A percentile compares a stretch with the other conserved stretches of the same genome.
phyloP scores from a whole-genome alignment of 2,797 vertebrate species.

The Staurois parvus region DNA sequence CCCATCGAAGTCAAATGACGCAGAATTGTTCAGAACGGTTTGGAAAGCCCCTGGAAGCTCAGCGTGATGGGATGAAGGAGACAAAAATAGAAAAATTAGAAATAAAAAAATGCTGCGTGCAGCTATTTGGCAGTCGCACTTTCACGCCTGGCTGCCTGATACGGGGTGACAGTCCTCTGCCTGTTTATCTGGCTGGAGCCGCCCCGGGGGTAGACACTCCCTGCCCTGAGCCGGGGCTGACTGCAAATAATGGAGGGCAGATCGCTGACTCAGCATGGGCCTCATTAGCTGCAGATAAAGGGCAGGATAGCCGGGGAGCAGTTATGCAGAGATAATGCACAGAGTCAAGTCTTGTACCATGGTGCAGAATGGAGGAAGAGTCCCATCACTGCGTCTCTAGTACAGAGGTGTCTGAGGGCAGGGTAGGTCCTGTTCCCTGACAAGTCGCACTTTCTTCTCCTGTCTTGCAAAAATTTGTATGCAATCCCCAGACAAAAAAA shows the following conservation, averaged over 20 bases:
- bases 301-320: constrained; percentile 41
- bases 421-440: neutral
- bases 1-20: too few relatives aligned
- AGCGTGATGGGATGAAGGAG: too few relatives aligned
- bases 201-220: constrained; percentile 40
- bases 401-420: neutral
- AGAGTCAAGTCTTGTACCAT: neutral
- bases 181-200: constrained; percentile 48
- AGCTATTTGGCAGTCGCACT: constrained; percentile 11
- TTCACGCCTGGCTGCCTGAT: constrained; percentile 43
- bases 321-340: constrained; percentile 50
- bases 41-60: too few relatives aligned
- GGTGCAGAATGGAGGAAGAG: too few relatives aligned
- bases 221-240: constrained; percentile 14
- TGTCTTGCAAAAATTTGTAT: too few relatives aligned
- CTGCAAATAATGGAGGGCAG: neutral
- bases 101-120: neutral
- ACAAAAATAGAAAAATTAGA: too few relatives aligned
- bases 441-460: too few relatives aligned
- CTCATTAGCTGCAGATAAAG: constrained; percentile 60
- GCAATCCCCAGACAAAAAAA: too few relatives aligned
- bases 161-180: constrained; percentile 44
- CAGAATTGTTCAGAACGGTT: too few relatives aligned
- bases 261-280: constrained; percentile 56
- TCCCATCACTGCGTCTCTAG: neutral